phyloP scores from a whole-genome alignment of 2,113 vertebrate species.

The Siniperca knerii region DNA sequence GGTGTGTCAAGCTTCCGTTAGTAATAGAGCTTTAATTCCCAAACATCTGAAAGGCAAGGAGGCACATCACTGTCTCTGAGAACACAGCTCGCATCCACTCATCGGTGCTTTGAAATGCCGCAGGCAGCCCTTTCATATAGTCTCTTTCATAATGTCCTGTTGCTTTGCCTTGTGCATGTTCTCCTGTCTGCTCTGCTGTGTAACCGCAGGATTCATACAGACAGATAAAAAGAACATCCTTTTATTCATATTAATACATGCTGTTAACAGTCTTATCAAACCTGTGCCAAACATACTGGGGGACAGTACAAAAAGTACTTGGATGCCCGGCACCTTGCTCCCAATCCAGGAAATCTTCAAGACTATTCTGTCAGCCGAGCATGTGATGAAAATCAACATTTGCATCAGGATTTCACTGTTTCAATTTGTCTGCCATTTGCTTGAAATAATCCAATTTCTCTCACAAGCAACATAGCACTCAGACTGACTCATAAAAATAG shows the following conservation, averaged over 20 bases:
- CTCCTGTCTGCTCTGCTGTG: slow-evolving; percentile 23
- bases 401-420: neutral
- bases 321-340: neutral
- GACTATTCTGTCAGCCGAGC: neutral
- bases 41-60: slow-evolving; percentile 45
- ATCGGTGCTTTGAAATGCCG: slow-evolving; percentile 60
- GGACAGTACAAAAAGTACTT: neutral
- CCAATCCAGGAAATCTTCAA: neutral
- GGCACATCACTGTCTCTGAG: slow-evolving; percentile 26
- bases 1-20: slow-evolving; percentile 23
- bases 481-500: slow-evolving; percentile 3
- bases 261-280: slow-evolving; percentile 9
- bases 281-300: neutral
- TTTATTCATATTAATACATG: neutral
- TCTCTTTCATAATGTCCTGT: slow-evolving; percentile 69
- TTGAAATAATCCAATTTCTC: neutral
- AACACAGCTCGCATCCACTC: slow-evolving; percentile 45
- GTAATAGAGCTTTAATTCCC: slow-evolving; percentile 29
- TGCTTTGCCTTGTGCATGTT: slow-evolving; percentile 52
- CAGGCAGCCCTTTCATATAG: slow-evolving; percentile 45
- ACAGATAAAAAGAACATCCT: slow-evolving; percentile 18
- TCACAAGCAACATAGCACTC: neutral
- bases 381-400: neutral
- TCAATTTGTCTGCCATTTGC: neutral
- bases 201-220: slow-evolving; percentile 16